phyloP scores from a whole-genome alignment of 2,888 invertebrate species.

The Patella caerulea region DNA sequence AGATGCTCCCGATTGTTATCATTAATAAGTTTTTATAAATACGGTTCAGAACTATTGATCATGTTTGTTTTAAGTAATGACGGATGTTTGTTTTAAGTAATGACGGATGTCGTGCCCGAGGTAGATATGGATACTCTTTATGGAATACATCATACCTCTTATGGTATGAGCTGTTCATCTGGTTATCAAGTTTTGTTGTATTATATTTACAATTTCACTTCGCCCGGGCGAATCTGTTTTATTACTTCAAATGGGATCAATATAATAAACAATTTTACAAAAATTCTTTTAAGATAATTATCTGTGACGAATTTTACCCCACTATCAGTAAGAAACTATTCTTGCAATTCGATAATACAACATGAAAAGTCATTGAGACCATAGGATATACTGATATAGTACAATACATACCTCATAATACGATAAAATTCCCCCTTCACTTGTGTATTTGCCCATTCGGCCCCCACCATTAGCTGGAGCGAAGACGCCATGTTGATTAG shows the following conservation, averaged over 20 bases:
- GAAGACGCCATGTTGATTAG: slow-evolving; percentile 75
- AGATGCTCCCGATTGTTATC: too few species aligned
- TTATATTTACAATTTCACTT: too few species aligned
- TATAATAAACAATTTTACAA: neutral
- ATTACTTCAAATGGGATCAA: too few species aligned
- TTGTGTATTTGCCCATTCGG: slow-evolving; percentile 86
- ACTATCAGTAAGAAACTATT: too few species aligned
- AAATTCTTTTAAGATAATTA: neutral
- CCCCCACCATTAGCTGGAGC: slow-evolving; percentile 92
- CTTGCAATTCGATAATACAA: too few species aligned
- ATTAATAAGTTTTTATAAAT: neutral
- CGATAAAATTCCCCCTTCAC: slow-evolving; percentile 93
- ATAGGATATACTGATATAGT: too few species aligned
- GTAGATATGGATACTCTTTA: neutral
- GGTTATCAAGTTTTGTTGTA: too few species aligned
- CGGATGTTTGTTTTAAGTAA: neutral
- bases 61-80: neutral
- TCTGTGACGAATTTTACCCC: too few species aligned
- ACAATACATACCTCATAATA: slow-evolving; percentile 83
- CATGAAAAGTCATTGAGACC: too few species aligned
- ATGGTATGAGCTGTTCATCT: too few species aligned
- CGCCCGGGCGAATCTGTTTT: too few species aligned
- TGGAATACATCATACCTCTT: too few species aligned
- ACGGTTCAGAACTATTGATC: neutral
- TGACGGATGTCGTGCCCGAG: neutral